These are phyloP conservation scores for Drosophila ohnishii DNA, from an alignment of 1,140 invertebrate species.

Conservation along the genomic window DNA sequence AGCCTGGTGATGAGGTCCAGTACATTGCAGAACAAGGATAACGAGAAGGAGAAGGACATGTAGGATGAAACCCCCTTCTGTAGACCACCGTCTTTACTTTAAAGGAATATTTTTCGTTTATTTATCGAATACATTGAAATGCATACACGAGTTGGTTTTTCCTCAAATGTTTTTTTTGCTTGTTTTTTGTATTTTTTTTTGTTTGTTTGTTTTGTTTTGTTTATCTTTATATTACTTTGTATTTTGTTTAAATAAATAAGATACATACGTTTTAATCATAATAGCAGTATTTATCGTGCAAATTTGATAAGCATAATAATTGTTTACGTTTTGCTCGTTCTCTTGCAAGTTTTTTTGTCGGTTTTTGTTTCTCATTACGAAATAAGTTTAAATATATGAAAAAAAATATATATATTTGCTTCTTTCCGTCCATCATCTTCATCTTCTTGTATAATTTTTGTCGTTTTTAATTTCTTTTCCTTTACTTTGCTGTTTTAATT, in stretches of 20 bases:
- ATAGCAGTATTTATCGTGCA: slow-evolving; percentile 83
- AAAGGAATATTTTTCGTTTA: slow-evolving; percentile 82
- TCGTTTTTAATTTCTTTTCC: slow-evolving; percentile 39
- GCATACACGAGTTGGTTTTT: slow-evolving; percentile 80
- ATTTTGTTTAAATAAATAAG: slow-evolving; percentile 83
- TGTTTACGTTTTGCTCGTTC: slow-evolving; percentile 73
- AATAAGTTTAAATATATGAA: slow-evolving; percentile 81
- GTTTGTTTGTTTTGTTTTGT: slow-evolving; percentile 43
- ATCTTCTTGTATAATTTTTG: slow-evolving; percentile 45
- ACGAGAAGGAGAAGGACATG: neutral
- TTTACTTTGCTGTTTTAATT: slow-evolving; percentile 19
- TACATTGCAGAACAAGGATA: neutral
- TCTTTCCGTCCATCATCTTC: slow-evolving; percentile 24
- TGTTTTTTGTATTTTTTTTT: slow-evolving; percentile 56
- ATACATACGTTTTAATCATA: slow-evolving; percentile 82
- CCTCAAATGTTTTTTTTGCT: slow-evolving; percentile 63
- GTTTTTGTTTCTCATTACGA: slow-evolving; percentile 60
- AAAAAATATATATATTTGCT: slow-evolving; percentile 75
- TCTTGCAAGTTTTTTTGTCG: slow-evolving; percentile 68
- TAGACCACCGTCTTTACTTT: slow-evolving; percentile 52
- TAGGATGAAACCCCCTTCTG: slow-evolving; percentile 1
- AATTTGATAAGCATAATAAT: slow-evolving; percentile 82
- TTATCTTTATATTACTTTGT: slow-evolving; percentile 79
- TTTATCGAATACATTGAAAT: slow-evolving; percentile 83
- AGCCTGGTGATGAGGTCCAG: slow-evolving; percentile 11